Percentiles rank a stretch among this genome's conserved stretches.
phyloP scores from a whole-genome alignment of 2,888 invertebrate genomes.

The Gandaritis pyraliata region DNA sequence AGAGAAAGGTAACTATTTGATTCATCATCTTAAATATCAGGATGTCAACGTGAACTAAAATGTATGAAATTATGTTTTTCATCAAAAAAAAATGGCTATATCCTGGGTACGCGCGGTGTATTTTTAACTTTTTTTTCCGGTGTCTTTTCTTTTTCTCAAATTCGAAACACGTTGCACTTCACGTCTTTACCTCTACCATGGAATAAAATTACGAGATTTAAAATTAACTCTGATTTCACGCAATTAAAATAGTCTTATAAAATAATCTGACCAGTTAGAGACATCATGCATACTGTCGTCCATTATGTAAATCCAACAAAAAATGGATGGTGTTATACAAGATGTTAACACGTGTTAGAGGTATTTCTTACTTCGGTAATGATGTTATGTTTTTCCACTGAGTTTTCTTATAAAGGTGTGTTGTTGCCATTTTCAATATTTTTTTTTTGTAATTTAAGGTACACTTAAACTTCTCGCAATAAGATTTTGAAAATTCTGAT shows the following conservation, averaged over 20 bases:
- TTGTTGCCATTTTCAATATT: conserved; percentile 43
- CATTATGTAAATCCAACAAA: not conserved
- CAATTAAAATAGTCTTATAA: not conserved
- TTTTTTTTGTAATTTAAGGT: conserved; percentile 34
- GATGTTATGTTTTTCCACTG: conserved; percentile 17
- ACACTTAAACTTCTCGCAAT: conserved; percentile 37
- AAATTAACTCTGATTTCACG: no score
- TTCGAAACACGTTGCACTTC: not conserved
- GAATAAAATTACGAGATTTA: not conserved
- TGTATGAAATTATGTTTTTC: conserved; percentile 12
- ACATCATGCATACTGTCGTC: not conserved
- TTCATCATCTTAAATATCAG: not conserved
- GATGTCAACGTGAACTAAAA: not conserved
- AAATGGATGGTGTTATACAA: conserved; percentile 15
- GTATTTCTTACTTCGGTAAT: conserved; percentile 1
- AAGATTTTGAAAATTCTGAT: conserved; percentile 44
- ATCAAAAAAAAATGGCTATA: conserved; percentile 12
- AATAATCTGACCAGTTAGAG: not conserved
- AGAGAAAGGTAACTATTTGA: not conserved
- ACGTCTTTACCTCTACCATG: not conserved
- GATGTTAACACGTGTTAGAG: conserved; percentile 14
- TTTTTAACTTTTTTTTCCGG: conserved; percentile 15
- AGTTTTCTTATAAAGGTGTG: conserved; percentile 28
- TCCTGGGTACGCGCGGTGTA: conserved; percentile 23
- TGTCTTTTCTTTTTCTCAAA: conserved; percentile 15